These are phyloP conservation scores for Helicoverpa assulta DNA, from an alignment of 2,888 invertebrate species.

Conservation along the genomic window DNA sequence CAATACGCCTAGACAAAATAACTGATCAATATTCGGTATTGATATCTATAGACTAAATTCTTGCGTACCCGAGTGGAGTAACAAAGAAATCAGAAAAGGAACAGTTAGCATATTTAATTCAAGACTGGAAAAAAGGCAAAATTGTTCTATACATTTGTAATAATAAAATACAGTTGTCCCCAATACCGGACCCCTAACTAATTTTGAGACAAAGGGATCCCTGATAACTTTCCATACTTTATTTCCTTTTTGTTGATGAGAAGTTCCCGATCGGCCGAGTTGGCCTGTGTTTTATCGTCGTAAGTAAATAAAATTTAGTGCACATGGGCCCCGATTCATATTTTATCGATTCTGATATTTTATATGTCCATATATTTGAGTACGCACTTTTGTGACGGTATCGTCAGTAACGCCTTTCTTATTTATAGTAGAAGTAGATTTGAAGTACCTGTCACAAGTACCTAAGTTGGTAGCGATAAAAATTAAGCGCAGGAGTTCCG, in stretches of 20 bases:
- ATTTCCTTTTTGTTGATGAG: slow-evolving; percentile 61
- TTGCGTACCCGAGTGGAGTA: no score
- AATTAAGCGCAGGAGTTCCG: no score
- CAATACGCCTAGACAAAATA: no score
- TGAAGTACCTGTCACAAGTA: background rate
- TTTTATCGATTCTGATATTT: slow-evolving; percentile 53
- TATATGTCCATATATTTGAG: slow-evolving; percentile 30
- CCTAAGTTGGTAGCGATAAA: no score
- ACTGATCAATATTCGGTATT: no score
- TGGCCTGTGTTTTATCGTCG: slow-evolving; percentile 57
- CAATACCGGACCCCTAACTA: slow-evolving; percentile 44
- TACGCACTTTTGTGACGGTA: slow-evolving; percentile 6
- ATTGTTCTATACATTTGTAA: slow-evolving; percentile 23
- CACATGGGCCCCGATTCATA: slow-evolving; percentile 54
- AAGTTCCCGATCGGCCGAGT: slow-evolving; percentile 50
- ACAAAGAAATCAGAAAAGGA: slow-evolving; percentile 2
- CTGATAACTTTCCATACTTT: slow-evolving; percentile 60
- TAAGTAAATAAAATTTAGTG: slow-evolving; percentile 60
- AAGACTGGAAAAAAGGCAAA: slow-evolving; percentile 12
- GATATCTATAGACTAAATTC: no score
- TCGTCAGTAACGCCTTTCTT: slow-evolving; percentile 2
- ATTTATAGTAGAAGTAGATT: background rate
- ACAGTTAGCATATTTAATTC: slow-evolving; percentile 29
- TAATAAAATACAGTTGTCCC: slow-evolving; percentile 54
- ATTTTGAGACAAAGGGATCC: slow-evolving; percentile 58